Evolutionary conservation across 2,888 invertebrate genomes (phyloP).

Genomic region (Apodemia zela): DNA sequence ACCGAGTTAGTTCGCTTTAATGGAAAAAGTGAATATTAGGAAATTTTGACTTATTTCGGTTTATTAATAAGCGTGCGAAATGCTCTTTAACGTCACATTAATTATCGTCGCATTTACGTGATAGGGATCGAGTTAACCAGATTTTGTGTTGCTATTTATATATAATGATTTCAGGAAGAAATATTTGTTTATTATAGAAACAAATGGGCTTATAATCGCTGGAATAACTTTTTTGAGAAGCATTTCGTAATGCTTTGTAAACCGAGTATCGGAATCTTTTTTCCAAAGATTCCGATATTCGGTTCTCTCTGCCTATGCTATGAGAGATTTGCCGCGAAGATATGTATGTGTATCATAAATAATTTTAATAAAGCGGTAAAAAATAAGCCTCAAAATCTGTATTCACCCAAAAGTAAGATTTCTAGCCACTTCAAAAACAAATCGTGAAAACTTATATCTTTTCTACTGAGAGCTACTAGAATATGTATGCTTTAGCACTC

Average conservation of each 20-base stretch:
- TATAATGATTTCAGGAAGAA: not conserved
- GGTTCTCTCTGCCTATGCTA: no score
- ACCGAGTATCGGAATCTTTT: no score
- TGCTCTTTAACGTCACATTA: conserved; percentile 48
- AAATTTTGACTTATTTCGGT: no score
- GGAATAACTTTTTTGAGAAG: not conserved
- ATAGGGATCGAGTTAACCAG: conserved; percentile 32
- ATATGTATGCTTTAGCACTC: conserved; percentile 48
- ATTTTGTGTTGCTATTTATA: conserved; percentile 25
- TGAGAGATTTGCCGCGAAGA: no score
- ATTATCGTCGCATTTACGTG: conserved; percentile 36
- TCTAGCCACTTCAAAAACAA: conserved; percentile 34
- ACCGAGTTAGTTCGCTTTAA: no score
- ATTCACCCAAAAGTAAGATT: conserved; percentile 17
- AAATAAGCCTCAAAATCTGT: conserved; percentile 21
- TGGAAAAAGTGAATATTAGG: no score
- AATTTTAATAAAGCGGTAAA: not conserved
- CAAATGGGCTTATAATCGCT: not conserved
- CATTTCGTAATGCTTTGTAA: not conserved
- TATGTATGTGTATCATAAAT: no score
- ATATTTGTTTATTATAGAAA: conserved; percentile 1
- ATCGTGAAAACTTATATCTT: conserved; percentile 39
- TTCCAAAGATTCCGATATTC: no score
- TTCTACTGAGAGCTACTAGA: conserved; percentile 46
- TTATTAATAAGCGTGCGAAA: no score